These are phyloP conservation scores for Scaptomyza tumidula DNA, from an alignment of 2,888 invertebrate species.

Conservation along the genomic window DNA sequence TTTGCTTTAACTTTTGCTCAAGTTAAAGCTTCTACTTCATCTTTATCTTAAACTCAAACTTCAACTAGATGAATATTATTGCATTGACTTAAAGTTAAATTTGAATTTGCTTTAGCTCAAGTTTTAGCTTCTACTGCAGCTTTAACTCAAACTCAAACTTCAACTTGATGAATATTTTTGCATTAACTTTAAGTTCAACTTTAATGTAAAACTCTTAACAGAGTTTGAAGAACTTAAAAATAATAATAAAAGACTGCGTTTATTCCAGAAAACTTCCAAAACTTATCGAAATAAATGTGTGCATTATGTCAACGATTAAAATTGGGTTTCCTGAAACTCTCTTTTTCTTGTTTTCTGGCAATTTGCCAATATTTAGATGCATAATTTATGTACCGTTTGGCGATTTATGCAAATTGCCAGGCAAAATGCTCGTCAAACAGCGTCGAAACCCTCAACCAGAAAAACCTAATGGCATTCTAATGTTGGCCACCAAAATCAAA, in stretches of 20 bases:
- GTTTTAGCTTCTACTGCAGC: background rate
- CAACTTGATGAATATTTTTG: no score
- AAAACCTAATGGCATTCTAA: conserved; percentile 71
- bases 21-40: background rate
- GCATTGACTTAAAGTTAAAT: no score
- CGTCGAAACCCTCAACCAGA: background rate
- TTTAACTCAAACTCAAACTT: no score
- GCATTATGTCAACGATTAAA: conserved; percentile 42
- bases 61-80: no score
- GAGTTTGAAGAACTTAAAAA: no score
- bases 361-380: conserved; percentile 56
- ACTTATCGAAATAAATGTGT: background rate
- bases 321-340: background rate
- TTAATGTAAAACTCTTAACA: no score
- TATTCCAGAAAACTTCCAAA: no score
- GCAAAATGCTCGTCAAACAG: conserved; percentile 45
- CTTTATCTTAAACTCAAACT: no score
- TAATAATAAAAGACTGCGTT: no score
- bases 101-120: no score
- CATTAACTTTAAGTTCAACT: no score
- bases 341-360: conserved; percentile 44
- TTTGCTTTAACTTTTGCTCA: no score
- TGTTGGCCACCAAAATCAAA: conserved; percentile 75
- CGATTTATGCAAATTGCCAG: conserved; percentile 62
- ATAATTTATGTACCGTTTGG: conserved; percentile 59